A percentile compares a stretch with the other conserved stretches of the same genome.
Evolutionary conservation across 2,113 vertebrate genomes (phyloP).

Genomic region (Neoarius graeffei): DNA sequence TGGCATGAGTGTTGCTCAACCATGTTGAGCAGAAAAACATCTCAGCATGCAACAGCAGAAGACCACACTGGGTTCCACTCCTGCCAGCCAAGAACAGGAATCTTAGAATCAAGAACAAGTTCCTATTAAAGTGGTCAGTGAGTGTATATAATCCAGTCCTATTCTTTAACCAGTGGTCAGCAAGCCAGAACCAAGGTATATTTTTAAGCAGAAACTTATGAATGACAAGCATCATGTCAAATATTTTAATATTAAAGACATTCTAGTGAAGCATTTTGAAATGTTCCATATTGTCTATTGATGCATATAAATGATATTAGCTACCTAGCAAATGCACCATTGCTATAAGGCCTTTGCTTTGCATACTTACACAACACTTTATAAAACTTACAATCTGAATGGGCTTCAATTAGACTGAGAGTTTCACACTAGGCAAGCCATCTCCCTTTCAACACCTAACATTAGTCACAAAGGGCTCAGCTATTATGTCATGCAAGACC

Average conservation of each 20-base stretch:
- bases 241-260: neutral
- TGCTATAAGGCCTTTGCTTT: neutral
- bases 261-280: neutral
- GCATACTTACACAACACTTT: neutral
- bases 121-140: too few relatives aligned
- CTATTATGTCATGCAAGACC: constrained; percentile 6
- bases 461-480: constrained; percentile 24
- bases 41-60: too few relatives aligned
- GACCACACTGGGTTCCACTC: too few relatives aligned
- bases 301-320: neutral
- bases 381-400: neutral
- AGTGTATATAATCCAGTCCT: neutral
- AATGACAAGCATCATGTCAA: neutral
- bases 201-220: neutral
- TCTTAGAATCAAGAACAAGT: too few relatives aligned
- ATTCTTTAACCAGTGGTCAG: neutral
- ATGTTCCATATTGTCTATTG: neutral
- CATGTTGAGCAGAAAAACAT: too few relatives aligned
- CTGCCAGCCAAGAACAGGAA: too few relatives aligned
- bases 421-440: neutral
- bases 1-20: too few relatives aligned
- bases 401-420: neutral
- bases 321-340: neutral
- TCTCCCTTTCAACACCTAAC: constrained; percentile 14
- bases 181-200: neutral